Evolutionary conservation across 1,140 invertebrate genomes (phyloP).

Genomic region (Plutomurus gul): DNA sequence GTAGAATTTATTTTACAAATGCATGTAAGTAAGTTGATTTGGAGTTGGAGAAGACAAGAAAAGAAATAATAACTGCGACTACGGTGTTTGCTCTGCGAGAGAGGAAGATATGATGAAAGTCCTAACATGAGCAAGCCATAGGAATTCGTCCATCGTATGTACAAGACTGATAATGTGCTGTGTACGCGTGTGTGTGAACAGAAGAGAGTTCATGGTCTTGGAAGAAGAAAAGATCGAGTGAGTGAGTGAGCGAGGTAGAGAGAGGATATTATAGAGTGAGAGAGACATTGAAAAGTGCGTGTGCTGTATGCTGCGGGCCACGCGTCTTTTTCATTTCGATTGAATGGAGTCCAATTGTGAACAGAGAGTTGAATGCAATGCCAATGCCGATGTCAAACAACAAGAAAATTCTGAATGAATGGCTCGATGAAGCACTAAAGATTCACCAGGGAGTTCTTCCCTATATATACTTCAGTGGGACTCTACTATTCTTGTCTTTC

Average conservation of each 20-base stretch:
- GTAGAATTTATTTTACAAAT: no score
- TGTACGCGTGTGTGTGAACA: neutral
- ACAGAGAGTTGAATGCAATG: slow-evolving; percentile 7
- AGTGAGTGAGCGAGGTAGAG: neutral
- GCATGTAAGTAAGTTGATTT: no score
- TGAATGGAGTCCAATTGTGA: slow-evolving; percentile 31
- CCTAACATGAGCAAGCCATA: no score
- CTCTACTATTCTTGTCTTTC: neutral
- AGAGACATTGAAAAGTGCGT: slow-evolving; percentile 25
- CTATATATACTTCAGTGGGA: neutral
- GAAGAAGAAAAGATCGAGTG: neutral
- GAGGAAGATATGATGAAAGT: no score
- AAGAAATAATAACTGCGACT: no score
- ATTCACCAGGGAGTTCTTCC: neutral
- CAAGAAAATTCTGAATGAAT: slow-evolving; percentile 22
- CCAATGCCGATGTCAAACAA: slow-evolving; percentile 28
- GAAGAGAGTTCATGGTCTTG: neutral
- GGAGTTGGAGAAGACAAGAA: no score
- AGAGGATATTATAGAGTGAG: neutral
- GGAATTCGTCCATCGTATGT: no score
- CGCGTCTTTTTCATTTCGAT: slow-evolving; percentile 34
- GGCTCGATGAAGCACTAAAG: slow-evolving; percentile 4
- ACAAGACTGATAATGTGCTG: neutral
- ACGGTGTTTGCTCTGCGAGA: no score
- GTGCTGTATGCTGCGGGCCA: neutral